Percentiles rank a stretch among this genome's conserved stretches.
These are phyloP conservation scores for Grammomys surdaster DNA, from an alignment of 2,113 vertebrate genomes.

Conservation along the genomic window DNA sequence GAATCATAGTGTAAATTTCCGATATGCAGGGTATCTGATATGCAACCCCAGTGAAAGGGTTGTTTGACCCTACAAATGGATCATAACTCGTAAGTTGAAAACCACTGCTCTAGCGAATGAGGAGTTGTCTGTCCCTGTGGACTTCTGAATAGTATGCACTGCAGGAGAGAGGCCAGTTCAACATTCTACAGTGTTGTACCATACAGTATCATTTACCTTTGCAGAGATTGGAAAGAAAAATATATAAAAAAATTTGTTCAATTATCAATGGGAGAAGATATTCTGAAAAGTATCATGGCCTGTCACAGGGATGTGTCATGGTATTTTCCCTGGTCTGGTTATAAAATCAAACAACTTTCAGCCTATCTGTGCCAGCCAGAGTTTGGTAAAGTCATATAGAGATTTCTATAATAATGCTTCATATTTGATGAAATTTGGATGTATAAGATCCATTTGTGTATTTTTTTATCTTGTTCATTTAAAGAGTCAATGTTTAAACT, in stretches of 20 bases:
- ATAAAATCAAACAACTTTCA: background rate
- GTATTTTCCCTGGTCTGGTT: background rate
- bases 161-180: background rate
- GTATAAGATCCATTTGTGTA: background rate
- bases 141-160: background rate
- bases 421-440: conserved; percentile 14
- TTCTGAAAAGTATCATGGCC: background rate
- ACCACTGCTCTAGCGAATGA: background rate
- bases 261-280: conserved; percentile 15
- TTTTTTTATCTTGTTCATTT: conserved; percentile 18
- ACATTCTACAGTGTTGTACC: background rate
- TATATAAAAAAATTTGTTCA: conserved; percentile 7
- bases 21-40: background rate
- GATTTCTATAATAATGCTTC: conserved; percentile 30
- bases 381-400: background rate
- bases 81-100: background rate
- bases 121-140: background rate
- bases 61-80: background rate
- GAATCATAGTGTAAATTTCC: background rate
- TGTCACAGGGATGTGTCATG: background rate
- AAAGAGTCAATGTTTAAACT: background rate
- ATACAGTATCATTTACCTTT: background rate
- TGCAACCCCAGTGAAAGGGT: background rate
- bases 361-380: background rate
- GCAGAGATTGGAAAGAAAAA: background rate